Percentiles rank a stretch among this genome's conserved stretches.
Evolutionary conservation across 2,113 vertebrate genomes (phyloP).

Genomic region (Strix aluco): DNA sequence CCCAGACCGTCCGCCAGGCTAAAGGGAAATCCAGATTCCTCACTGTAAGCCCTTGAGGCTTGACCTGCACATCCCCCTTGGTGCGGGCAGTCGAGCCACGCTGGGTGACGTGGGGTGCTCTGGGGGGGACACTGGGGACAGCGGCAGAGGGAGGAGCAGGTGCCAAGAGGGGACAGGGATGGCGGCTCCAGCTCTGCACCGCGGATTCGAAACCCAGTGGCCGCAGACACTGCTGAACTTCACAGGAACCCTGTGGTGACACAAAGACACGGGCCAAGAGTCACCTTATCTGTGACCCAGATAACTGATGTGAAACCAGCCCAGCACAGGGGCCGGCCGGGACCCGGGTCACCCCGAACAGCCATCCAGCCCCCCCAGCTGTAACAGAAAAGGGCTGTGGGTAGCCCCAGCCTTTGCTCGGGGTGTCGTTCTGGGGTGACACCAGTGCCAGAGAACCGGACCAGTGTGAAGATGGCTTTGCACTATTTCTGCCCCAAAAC

Average conservation of each 20-base stretch:
- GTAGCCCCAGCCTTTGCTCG: rapidly evolving
- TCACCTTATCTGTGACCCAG: neutral
- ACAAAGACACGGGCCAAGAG: neutral
- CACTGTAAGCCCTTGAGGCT: rapidly evolving
- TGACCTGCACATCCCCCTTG: rapidly evolving
- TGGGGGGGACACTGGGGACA: neutral
- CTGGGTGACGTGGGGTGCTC: rapidly evolving
- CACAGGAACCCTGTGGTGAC: neutral
- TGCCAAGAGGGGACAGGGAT: rapidly evolving
- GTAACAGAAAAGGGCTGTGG: neutral
- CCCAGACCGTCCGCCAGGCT: rapidly evolving
- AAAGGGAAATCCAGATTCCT: neutral
- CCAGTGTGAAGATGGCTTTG: rapidly evolving
- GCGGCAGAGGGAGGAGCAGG: rapidly evolving
- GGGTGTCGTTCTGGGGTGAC: neutral
- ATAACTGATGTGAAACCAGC: neutral
- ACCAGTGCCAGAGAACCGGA: rapidly evolving
- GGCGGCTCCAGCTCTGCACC: rapidly evolving
- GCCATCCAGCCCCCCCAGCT: no score
- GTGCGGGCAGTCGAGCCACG: rapidly evolving
- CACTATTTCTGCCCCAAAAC: neutral
- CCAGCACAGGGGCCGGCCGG: rapidly evolving
- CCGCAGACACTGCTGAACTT: neutral
- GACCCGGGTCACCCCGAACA: rapidly evolving
- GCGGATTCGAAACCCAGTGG: neutral